Conservation (phyloP, 2,113 vertebrate species). For the Oreotragus oreotragus region DNA sequence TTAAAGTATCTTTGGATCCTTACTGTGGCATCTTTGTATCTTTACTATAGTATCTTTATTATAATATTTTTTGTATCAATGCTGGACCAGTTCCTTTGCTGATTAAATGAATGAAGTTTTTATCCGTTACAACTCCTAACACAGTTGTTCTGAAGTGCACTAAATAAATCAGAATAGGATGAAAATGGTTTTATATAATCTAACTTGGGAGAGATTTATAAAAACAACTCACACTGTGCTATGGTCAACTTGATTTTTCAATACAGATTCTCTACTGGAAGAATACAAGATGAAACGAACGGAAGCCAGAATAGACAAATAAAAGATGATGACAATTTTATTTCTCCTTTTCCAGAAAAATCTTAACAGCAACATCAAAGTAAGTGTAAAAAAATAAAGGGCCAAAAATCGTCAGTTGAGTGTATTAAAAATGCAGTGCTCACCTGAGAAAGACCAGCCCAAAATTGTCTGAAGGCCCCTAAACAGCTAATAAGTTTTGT, state of each 20-base stretch:
- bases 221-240: neutral
- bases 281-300: neutral
- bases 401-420: neutral
- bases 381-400: neutral
- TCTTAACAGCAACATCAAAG: neutral
- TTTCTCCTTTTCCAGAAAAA: neutral
- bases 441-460: constrained; percentile 95
- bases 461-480: constrained; percentile 94
- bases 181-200: neutral
- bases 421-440: constrained; percentile 31
- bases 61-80: neutral
- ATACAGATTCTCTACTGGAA: neutral
- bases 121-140: neutral
- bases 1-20: neutral
- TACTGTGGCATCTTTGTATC: neutral
- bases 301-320: neutral
- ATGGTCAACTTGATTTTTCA: neutral
- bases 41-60: neutral
- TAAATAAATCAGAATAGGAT: neutral
- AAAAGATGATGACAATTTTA: neutral
- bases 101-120: neutral
- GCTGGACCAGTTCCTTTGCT: neutral
- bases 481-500: constrained; percentile 96
- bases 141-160: neutral
- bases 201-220: neutral